Evolutionary conservation across 1,140 invertebrate genomes (phyloP), one percentile per base, ranked within the genome.

Genomic region (Rhizoglyphus robini): DNA sequence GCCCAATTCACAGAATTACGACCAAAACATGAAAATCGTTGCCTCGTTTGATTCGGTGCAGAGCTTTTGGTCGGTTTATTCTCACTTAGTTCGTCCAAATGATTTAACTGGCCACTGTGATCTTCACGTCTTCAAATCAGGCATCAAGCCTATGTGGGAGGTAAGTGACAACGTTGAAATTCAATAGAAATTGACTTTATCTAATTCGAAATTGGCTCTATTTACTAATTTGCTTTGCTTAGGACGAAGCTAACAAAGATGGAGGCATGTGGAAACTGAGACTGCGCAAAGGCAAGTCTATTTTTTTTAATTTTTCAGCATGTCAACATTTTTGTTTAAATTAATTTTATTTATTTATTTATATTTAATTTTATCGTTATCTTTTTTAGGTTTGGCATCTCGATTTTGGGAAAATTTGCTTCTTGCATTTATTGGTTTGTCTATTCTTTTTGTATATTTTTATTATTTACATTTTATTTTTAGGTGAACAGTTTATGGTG

Each of bases 121-220:
- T 79, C 88, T 96, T 75, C 94, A 96, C 79, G 81, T 99, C 30
- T 99, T 99, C 75, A 98, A 98, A 82, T 85, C 94, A 72, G 95
- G 95, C 67, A 96, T 99, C 68, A 90, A 93, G 78, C 95, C 95
- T 31, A 95, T 97, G 88, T 97, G 93, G 93, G 94, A 97, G 79
- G 85, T 86, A 71, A 73, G 76, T 67, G 29, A 58, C n/a, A 23
- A 18, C n/a, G n/a, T n/a, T n/a, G n/a, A n/a, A n/a, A n/a, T n/a
- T n/a, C n/a, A n/a, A n/a, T 18, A 51, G 29, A 47, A 36, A 38
- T 54, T 15, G 36, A 18, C n/a, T 5, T 66, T 27, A 59, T 23
- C 4, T 23, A 46, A n/a, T n/a, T n/a, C n/a, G n/a, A n/a, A n/a
- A n/a, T n/a, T n/a, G n/a, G n/a, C n/a, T n/a, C n/a, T n/a, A n/a